phyloP scores from a whole-genome alignment of 2,888 invertebrate species.

The Orthosia gracilis region DNA sequence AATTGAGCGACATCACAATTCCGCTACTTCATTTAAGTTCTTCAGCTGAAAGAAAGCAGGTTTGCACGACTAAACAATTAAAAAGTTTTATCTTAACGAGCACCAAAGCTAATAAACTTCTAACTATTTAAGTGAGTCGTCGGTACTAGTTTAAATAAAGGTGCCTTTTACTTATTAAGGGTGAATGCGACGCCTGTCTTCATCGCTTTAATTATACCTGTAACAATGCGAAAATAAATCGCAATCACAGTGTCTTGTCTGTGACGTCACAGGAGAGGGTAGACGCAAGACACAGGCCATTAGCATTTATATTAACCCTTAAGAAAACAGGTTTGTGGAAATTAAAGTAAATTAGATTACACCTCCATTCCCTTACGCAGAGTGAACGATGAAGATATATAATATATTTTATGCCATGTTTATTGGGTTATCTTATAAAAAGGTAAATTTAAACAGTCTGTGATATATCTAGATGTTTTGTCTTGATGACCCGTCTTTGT shows the following conservation, averaged over 20 bases:
- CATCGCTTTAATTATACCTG: slow-evolving; percentile 42
- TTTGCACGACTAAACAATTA: slow-evolving; percentile 34
- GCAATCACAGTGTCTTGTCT: slow-evolving; percentile 44
- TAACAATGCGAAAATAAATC: slow-evolving; percentile 60
- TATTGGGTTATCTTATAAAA: slow-evolving; percentile 42
- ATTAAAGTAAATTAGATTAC: slow-evolving; percentile 81
- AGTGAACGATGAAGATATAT: slow-evolving; percentile 31
- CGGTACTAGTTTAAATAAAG: slow-evolving; percentile 12
- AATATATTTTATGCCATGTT: slow-evolving; percentile 33
- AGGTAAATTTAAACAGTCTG: slow-evolving; percentile 16
- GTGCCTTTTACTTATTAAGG: slow-evolving; percentile 6
- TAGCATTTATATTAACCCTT: slow-evolving; percentile 88
- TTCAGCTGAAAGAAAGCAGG: background rate
- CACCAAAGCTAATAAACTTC: slow-evolving; percentile 21
- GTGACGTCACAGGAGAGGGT: slow-evolving; percentile 41
- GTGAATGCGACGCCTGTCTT: slow-evolving; percentile 5
- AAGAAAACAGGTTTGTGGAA: slow-evolving; percentile 81
- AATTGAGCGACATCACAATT: background rate
- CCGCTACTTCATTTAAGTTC: slow-evolving; percentile 1
- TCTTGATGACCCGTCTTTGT: slow-evolving; percentile 23
- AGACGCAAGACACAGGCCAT: slow-evolving; percentile 73
- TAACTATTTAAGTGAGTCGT: slow-evolving; percentile 11
- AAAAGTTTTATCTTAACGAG: slow-evolving; percentile 21
- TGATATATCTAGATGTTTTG: slow-evolving; percentile 11
- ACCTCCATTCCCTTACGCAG: slow-evolving; percentile 65